phyloP scores from a whole-genome alignment of 2,888 invertebrate species.

The Erebia aethiops region DNA sequence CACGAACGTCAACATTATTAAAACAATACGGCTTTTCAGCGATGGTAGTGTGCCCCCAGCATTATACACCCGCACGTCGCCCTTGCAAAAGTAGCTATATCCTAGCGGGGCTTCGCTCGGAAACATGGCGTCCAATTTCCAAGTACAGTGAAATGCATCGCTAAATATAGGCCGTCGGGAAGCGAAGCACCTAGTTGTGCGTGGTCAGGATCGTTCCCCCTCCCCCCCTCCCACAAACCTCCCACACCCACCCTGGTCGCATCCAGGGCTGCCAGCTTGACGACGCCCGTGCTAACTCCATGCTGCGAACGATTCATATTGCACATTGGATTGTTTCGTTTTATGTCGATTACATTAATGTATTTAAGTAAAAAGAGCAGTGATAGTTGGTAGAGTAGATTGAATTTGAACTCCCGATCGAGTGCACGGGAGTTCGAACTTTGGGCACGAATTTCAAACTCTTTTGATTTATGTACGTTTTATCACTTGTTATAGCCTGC shows the following conservation, averaged over 20 bases:
- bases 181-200: slow-evolving; percentile 66
- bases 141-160: slow-evolving; percentile 63
- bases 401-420: too few species aligned
- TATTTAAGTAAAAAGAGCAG: too few species aligned
- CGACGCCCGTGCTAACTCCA: slow-evolving; percentile 5
- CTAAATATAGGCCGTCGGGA: slow-evolving; percentile 74
- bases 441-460: too few species aligned
- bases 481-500: too few species aligned
- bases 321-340: background rate
- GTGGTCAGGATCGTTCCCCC: slow-evolving; percentile 71
- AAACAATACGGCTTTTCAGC: too few species aligned
- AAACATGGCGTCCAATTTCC: slow-evolving; percentile 47
- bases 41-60: background rate
- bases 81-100: slow-evolving; percentile 27
- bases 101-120: slow-evolving; percentile 34
- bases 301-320: slow-evolving; percentile 4
- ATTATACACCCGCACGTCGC: background rate
- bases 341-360: background rate
- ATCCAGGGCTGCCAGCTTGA: slow-evolving; percentile 46
- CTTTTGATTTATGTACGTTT: too few species aligned
- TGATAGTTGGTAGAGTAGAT: too few species aligned
- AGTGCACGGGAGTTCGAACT: too few species aligned
- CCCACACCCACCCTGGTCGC: slow-evolving; percentile 34
- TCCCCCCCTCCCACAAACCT: slow-evolving; percentile 46
- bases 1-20: too few species aligned